phyloP scores from a whole-genome alignment of 2,888 invertebrate genomes.

The Rhagophthalmus giganteus region DNA sequence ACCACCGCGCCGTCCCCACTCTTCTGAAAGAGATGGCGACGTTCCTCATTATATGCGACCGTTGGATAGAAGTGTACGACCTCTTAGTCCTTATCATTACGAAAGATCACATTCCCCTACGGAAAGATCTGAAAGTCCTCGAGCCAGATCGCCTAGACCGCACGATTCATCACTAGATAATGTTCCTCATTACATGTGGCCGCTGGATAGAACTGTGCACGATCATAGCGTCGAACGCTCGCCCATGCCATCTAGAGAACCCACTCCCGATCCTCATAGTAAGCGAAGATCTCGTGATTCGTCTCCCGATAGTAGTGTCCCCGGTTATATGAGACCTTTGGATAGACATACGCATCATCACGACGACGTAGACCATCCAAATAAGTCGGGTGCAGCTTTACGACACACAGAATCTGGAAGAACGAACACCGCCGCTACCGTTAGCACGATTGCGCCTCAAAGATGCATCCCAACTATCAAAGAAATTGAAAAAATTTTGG shows the following conservation, averaged over 20 bases:
- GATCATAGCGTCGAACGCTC: slow-evolving; percentile 3
- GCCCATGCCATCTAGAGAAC: slow-evolving; percentile 24
- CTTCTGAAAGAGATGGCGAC: slow-evolving; percentile 12
- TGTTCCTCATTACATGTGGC: slow-evolving; percentile 34
- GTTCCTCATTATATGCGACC: slow-evolving; percentile 47
- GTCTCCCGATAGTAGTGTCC: slow-evolving; percentile 38
- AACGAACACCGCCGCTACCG: too few species aligned
- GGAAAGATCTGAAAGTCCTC: slow-evolving; percentile 10
- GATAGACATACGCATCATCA: slow-evolving; percentile 35
- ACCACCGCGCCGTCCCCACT: slow-evolving; percentile 7
- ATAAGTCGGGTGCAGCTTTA: too few species aligned
- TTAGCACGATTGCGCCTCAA: slow-evolving; percentile 1
- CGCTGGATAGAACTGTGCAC: slow-evolving; percentile 12
- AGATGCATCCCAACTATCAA: slow-evolving; percentile 39
- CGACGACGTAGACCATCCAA: slow-evolving; percentile 55
- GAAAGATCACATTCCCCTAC: slow-evolving; percentile 25
- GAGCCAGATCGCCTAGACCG: slow-evolving; percentile 1
- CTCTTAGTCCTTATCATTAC: slow-evolving; percentile 37
- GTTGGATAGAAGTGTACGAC: slow-evolving; percentile 41
- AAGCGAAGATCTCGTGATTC: slow-evolving; percentile 20
- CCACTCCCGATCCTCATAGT: slow-evolving; percentile 10
- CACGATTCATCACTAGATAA: slow-evolving; percentile 19
- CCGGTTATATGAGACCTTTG: slow-evolving; percentile 50
- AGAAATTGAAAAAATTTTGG: slow-evolving; percentile 54
- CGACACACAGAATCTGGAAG: neutral